A percentile compares a stretch with the other conserved stretches of the same genome.
phyloP scores from a whole-genome alignment of 2,797 vertebrate genomes.

The Sebastes nivosus region DNA sequence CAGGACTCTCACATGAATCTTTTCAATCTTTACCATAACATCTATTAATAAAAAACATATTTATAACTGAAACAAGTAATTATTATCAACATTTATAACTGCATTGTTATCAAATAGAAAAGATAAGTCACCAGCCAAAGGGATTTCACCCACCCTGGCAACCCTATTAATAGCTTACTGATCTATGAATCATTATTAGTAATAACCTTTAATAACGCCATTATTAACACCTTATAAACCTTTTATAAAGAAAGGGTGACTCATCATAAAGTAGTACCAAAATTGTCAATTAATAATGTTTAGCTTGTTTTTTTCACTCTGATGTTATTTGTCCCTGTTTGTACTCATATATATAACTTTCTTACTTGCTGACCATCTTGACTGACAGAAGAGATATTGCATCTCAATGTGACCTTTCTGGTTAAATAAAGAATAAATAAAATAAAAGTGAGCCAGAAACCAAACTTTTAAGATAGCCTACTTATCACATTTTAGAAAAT shows the following conservation, averaged over 20 bases:
- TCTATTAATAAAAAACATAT: neutral
- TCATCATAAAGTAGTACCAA: neutral
- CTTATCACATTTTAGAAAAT: neutral
- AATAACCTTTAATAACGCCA: neutral
- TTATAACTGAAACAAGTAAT: neutral
- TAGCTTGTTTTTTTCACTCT: rapidly evolving
- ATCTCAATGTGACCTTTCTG: too few species aligned
- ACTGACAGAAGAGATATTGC: too few species aligned
- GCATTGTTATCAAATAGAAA: neutral
- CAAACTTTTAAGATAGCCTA: neutral
- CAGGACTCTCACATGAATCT: neutral
- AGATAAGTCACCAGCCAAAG: neutral
- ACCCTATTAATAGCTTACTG: neutral
- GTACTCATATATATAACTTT: too few species aligned
- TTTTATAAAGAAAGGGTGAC: neutral
- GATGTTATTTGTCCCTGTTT: too few species aligned
- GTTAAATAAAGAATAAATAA: too few species aligned
- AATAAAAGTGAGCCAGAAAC: too few species aligned
- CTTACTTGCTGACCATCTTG: too few species aligned
- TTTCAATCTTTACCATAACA: neutral
- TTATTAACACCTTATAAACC: neutral
- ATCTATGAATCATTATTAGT: neutral
- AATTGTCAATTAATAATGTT: neutral
- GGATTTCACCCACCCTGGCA: neutral
- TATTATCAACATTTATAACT: neutral